Conservation (phyloP, 2,888 invertebrate genomes). For the Agelastica alni region DNA sequence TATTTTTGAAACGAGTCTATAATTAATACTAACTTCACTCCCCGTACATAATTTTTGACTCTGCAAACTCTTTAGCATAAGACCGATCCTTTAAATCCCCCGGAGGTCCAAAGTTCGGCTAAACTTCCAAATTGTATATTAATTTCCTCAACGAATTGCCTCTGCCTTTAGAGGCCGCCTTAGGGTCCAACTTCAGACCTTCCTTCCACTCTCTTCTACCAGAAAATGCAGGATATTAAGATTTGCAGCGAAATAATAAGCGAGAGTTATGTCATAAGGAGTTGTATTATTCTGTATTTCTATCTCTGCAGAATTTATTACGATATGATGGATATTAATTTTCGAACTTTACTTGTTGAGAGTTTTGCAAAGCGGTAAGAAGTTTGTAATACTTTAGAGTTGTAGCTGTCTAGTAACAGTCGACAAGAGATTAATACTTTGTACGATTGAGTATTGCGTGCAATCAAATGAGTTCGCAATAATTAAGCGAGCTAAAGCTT, state of each 20-base stretch:
- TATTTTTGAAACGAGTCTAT: too few species aligned
- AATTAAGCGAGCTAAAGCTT: too few species aligned
- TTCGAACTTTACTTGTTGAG: not conserved
- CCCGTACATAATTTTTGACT: conserved; percentile 2
- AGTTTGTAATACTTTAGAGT: too few species aligned
- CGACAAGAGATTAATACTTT: too few species aligned
- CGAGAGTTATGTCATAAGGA: not conserved
- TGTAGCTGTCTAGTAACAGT: too few species aligned
- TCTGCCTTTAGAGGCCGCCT: conserved; percentile 2
- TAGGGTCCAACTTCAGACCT: conserved; percentile 4
- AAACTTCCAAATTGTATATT: conserved; percentile 13
- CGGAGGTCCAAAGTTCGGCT: not conserved
- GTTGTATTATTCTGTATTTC: conserved; percentile 1
- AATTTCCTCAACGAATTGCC: conserved; percentile 10
- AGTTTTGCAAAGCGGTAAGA: not conserved
- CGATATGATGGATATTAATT: conserved; percentile 7
- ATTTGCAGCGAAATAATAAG: conserved; percentile 7
- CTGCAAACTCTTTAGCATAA: not conserved
- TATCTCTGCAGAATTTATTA: conserved; percentile 1
- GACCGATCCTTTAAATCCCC: conserved; percentile 3
- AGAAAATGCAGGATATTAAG: conserved; percentile 13
- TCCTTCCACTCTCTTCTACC: not conserved
- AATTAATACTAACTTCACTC: not conserved
- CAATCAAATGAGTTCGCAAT: too few species aligned
- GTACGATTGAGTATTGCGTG: too few species aligned